Evolutionary conservation across 1,140 invertebrate species (phyloP).

Genomic region (Paralvinella palmiformis): DNA sequence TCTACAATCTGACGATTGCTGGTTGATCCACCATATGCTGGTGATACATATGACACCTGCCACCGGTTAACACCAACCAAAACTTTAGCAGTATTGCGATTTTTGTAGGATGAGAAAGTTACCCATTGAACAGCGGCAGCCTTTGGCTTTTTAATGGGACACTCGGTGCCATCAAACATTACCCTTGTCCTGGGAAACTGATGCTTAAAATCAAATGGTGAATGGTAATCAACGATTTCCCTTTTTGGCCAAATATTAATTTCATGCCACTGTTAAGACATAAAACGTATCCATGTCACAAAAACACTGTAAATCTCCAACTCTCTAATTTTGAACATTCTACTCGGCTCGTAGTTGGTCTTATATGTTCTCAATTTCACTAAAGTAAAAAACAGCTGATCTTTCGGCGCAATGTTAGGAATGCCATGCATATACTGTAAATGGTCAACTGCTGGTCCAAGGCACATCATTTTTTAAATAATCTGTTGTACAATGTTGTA

Average conservation of each 20-base stretch:
- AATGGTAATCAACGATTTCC: not conserved
- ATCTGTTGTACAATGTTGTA: not conserved
- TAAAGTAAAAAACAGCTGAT: not conserved
- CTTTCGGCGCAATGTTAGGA: too few relatives aligned
- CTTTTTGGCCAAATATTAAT: not conserved
- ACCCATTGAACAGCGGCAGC: conserved; percentile 6
- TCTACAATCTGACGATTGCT: conserved; percentile 25
- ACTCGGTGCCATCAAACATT: conserved; percentile 25
- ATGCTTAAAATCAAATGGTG: conserved; percentile 2
- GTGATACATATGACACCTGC: conserved; percentile 13
- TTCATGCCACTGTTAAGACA: conserved; percentile 10
- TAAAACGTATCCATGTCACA: conserved; percentile 6
- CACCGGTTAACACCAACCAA: conserved; percentile 21
- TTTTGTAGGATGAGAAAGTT: conserved; percentile 26
- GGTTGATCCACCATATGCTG: conserved; percentile 13
- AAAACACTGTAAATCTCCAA: not conserved
- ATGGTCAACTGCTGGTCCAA: not conserved
- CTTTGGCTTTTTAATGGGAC: conserved; percentile 17
- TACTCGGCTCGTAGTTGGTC: not conserved
- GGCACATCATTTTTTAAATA: not conserved
- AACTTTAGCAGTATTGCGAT: conserved; percentile 23
- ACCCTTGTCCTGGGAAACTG: conserved; percentile 20
- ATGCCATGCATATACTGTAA: not conserved
- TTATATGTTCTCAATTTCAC: not conserved
- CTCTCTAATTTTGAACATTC: not conserved